Base-by-base conservation (phyloP, 2,888 invertebrate species). In the Phengaris alcon region DNA sequence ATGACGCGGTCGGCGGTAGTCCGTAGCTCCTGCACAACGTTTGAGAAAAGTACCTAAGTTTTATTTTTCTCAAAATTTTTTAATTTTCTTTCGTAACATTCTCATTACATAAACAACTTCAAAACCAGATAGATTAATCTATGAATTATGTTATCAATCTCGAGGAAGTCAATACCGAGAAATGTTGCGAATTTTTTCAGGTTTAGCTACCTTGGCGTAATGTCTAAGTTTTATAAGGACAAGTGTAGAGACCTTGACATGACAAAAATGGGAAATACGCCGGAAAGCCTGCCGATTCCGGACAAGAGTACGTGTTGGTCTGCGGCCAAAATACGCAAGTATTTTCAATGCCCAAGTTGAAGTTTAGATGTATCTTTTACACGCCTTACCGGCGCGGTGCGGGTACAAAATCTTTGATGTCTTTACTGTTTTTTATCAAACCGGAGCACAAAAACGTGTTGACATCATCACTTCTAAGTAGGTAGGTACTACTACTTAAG, bases 51-150 rank as follows among this genome's bases (percentile, higher is more conserved):
- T 48, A 46, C 6, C 6, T 46, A 48, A 48, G 48, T 48, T 48
- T 48, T 48, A 48, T 48, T 48, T 48, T 48, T 48, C 2, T 7
- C 1, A n/a, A n/a, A n/a, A 6, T 8, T 48, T 48, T 48, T 48
- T 13, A 6, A 54, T 55, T 55, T 5, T n/a, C n/a, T 55, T 13
- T 55, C 55, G n/a, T 8, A 55, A n/a, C 55, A 15, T n/a, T 57
- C 3, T 57, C n/a, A 59, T 15, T 15, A 8, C 22, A 9, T 22
- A 22, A 59, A 59, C 48, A 7, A 6, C 59, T 59, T 59, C 9
- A 59, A 59, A 59, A 22, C 59, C 59, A 59, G 59, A 57, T 57
- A 15, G 15, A 59, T 15, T 59, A 59, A 59, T 59, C 57, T 10
- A 59, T 22, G 9, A 22, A 59, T 59, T 59, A 57, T 57, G 57